Evolutionary conservation across 2,888 invertebrate species (phyloP).

Genomic region (Choristoneura rosaceana): DNA sequence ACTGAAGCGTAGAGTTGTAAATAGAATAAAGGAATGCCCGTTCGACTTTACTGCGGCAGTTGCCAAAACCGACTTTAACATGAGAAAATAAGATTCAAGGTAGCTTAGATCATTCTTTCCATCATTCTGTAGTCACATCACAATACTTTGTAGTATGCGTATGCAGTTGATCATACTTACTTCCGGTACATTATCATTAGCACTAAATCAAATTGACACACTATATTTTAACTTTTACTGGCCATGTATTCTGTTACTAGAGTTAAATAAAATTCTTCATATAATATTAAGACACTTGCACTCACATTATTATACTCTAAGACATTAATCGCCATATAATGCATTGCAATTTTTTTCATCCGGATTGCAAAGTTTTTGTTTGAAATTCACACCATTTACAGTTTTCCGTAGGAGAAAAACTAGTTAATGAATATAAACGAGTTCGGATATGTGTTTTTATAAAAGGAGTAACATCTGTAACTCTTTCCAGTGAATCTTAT

Average conservation of each 20-base stretch:
- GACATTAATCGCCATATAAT: no score
- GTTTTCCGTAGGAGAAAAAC: no score
- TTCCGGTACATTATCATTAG: not conserved
- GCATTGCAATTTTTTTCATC: no score
- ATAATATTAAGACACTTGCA: not conserved
- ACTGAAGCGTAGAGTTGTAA: slow-evolving; percentile 50
- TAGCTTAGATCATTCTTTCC: slow-evolving; percentile 15
- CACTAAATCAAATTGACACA: not conserved
- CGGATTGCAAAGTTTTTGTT: no score
- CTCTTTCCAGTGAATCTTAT: no score
- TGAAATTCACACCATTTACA: no score
- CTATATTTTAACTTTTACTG: no score
- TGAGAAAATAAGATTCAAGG: slow-evolving; percentile 19
- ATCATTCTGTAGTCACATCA: slow-evolving; percentile 10
- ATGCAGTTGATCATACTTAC: slow-evolving; percentile 10
- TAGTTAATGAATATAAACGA: no score
- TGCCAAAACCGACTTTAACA: slow-evolving; percentile 31
- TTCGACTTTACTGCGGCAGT: slow-evolving; percentile 32
- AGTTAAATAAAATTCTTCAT: not conserved
- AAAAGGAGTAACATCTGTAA: no score
- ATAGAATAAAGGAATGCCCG: slow-evolving; percentile 43
- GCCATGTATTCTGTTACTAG: not conserved
- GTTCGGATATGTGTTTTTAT: no score
- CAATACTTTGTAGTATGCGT: slow-evolving; percentile 7
- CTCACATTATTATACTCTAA: not conserved